Conservation (phyloP, 2,113 vertebrate genomes). For the Okapia johnstoni region DNA sequence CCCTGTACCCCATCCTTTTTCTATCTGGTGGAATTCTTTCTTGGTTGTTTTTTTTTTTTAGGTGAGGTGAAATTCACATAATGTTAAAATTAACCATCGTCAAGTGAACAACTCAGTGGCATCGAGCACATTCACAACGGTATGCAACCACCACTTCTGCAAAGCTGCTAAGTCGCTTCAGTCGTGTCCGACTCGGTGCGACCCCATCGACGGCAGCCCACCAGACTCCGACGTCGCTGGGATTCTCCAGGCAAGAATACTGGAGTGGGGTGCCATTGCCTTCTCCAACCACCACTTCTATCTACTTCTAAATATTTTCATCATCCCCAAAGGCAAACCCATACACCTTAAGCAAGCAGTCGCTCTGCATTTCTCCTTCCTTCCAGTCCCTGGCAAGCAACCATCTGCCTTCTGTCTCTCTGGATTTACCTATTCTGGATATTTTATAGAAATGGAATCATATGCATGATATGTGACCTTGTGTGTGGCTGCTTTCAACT, state of each 20-base stretch:
- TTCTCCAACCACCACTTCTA: not conserved
- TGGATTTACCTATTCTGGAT: not conserved
- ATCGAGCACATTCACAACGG: not conserved
- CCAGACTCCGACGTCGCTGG: no score
- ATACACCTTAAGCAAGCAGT: no score
- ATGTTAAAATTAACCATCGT: not conserved
- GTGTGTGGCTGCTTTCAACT: not conserved
- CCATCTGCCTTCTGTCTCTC: not conserved
- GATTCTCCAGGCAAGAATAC: no score
- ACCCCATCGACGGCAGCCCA: no score
- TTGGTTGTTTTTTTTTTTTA: not conserved
- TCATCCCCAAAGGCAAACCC: not conserved
- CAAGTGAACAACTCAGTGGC: not conserved
- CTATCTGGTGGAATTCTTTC: no score
- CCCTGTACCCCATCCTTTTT: not conserved
- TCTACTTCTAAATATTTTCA: not conserved
- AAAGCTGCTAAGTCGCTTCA: no score
- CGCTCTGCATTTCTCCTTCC: no score
- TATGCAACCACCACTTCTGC: not conserved
- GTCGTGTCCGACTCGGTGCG: no score
- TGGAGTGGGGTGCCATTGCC: no score
- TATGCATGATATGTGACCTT: rapidly evolving
- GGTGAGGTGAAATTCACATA: not conserved
- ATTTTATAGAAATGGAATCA: not conserved
- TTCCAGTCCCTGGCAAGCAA: not conserved